These are phyloP conservation scores for Apis dorsata DNA, from an alignment of 1,140 invertebrate genomes.

Conservation along the genomic window DNA sequence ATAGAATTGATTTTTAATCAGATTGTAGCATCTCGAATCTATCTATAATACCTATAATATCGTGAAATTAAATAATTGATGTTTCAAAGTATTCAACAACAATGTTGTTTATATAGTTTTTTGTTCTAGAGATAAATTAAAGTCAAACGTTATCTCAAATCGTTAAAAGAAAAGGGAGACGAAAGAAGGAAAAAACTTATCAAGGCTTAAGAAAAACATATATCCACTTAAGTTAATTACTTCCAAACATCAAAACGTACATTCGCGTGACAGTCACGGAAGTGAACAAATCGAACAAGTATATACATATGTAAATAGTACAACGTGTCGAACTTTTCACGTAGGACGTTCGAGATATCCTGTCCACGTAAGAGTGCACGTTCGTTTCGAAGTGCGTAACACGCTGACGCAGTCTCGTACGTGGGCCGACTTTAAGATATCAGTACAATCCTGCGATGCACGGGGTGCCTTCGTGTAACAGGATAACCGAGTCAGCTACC, in stretches of 20 bases:
- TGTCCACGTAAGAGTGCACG: constrained; percentile 10
- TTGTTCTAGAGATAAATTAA: neutral
- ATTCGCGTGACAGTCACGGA: neutral
- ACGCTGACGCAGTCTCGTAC: constrained; percentile 66
- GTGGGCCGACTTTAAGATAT: constrained; percentile 66
- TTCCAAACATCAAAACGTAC: neutral
- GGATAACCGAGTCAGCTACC: constrained; percentile 54
- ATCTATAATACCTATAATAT: neutral
- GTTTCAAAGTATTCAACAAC: too few species aligned
- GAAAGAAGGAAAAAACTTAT: neutral
- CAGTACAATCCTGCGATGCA: constrained; percentile 58
- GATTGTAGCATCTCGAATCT: neutral
- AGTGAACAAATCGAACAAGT: neutral
- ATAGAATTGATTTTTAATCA: neutral
- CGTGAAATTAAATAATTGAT: neutral
- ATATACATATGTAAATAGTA: constrained; percentile 24
- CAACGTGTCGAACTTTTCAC: constrained; percentile 50
- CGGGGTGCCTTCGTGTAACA: constrained; percentile 48
- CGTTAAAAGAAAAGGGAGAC: too few species aligned
- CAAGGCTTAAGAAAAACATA: neutral
- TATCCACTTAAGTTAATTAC: constrained; percentile 22
- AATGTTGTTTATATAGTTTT: too few species aligned
- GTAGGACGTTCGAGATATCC: constrained; percentile 52
- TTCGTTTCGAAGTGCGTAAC: constrained; percentile 52
- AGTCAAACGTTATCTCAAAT: neutral